A percentile compares a stretch with the other conserved stretches of the same genome.
Conservation (phyloP, 2,797 vertebrate species). For the Enteromius fasciolatus region DNA sequence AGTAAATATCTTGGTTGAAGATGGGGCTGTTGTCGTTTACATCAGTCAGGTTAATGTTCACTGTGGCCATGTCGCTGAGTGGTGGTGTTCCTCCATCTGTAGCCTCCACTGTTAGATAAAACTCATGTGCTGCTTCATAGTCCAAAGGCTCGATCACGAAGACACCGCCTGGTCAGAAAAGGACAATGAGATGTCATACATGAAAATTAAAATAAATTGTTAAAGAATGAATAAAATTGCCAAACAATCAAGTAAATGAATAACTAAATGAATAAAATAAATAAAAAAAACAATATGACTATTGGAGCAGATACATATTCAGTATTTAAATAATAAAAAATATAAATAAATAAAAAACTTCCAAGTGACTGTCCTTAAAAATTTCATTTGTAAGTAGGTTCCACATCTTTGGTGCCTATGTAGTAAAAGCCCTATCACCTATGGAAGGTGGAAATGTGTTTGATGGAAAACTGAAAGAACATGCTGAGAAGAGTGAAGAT, state of each 20-base stretch:
- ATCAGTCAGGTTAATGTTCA: conserved; percentile 94
- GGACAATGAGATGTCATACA: background rate
- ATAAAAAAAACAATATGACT: background rate
- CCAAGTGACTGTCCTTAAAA: background rate
- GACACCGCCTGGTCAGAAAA: conserved; percentile 80
- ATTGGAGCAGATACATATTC: too few species aligned
- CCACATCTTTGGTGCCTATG: background rate
- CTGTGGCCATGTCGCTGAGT: conserved; percentile 90
- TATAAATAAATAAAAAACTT: background rate
- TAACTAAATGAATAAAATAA: background rate
- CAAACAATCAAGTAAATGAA: background rate
- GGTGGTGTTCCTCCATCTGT: conserved; percentile 91
- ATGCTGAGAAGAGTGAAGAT: background rate
- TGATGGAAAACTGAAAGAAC: background rate
- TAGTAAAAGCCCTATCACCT: background rate
- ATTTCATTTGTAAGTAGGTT: background rate
- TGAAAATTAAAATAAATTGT: background rate
- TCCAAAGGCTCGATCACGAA: conserved; percentile 91
- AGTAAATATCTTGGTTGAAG: conserved; percentile 91
- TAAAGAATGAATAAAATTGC: background rate
- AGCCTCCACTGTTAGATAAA: conserved; percentile 94
- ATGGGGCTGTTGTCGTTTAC: conserved; percentile 91
- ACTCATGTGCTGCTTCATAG: conserved; percentile 90
- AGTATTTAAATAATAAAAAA: background rate
- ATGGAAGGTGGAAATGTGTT: background rate